These are phyloP conservation scores for Sebastes glaucus DNA, from an alignment of 2,797 vertebrate species.

Conservation along the genomic window DNA sequence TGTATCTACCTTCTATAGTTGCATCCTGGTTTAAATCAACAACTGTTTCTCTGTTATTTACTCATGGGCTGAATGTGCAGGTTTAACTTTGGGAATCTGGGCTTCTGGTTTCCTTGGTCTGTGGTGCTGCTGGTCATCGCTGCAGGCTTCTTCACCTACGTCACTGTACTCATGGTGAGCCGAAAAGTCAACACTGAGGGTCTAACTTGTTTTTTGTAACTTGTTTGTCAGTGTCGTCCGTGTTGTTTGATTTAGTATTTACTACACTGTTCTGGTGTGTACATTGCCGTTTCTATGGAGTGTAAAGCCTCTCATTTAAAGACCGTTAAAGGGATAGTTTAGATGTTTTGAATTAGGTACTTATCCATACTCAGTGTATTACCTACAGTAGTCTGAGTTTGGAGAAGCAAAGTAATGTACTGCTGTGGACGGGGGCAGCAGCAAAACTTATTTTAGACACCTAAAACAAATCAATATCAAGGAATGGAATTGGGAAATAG, in stretches of 20 bases:
- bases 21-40: not conserved
- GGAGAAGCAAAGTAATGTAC: too few relatives aligned
- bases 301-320: not conserved
- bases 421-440: too few relatives aligned
- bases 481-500: too few relatives aligned
- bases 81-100: conserved; percentile 85
- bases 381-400: too few relatives aligned
- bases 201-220: not conserved
- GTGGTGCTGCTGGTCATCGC: conserved; percentile 84
- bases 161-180: conserved; percentile 88
- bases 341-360: too few relatives aligned
- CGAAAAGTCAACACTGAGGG: not conserved
- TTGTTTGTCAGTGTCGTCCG: too few relatives aligned
- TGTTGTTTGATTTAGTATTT: too few relatives aligned
- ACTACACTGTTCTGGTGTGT: not conserved
- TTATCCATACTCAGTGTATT: too few relatives aligned
- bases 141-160: conserved; percentile 82
- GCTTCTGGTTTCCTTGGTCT: conserved; percentile 93
- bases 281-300: not conserved
- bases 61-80: conserved; percentile 65
- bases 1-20: too few relatives aligned
- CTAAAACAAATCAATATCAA: too few relatives aligned
- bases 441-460: too few relatives aligned
- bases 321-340: too few relatives aligned
- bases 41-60: not conserved